phyloP scores from a whole-genome alignment of 2,797 vertebrate genomes.

The Trichosurus vulpecula region DNA sequence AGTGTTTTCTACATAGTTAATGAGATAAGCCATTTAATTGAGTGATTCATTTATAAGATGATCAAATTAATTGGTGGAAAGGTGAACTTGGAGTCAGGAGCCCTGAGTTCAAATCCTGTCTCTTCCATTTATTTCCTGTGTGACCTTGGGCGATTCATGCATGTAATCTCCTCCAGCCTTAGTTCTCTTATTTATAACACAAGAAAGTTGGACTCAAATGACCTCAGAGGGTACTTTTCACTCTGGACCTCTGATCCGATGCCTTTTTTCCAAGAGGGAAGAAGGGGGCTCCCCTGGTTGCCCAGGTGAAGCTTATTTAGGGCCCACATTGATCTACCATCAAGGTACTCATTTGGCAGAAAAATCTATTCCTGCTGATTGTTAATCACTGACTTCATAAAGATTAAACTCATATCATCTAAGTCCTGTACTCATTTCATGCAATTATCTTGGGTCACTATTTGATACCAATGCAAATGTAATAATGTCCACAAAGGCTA shows the following conservation, averaged over 20 bases:
- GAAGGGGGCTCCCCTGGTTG: not conserved
- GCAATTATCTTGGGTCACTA: slow-evolving; percentile 63
- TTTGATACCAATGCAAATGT: slow-evolving; percentile 51
- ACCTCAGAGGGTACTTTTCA: not conserved
- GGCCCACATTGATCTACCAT: not conserved
- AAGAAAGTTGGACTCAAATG: not conserved
- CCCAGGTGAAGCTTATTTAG: not conserved
- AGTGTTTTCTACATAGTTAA: slow-evolving; percentile 1
- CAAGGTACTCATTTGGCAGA: not conserved
- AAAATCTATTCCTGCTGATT: slow-evolving; percentile 10
- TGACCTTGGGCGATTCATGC: not conserved
- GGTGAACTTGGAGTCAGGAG: not conserved
- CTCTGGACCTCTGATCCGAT: not conserved
- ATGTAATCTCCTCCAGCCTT: not conserved
- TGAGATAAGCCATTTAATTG: not conserved
- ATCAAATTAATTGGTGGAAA: not conserved
- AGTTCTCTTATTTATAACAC: not conserved
- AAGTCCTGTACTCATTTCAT: slow-evolving; percentile 52
- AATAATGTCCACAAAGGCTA: slow-evolving; percentile 52
- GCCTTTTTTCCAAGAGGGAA: not conserved
- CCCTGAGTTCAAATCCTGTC: not conserved
- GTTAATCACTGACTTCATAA: slow-evolving; percentile 43
- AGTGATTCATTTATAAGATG: slow-evolving; percentile 36
- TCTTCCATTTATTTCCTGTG: not conserved
- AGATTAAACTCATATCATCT: slow-evolving; percentile 52